Conservation (phyloP, 2,113 vertebrate species). For the Coreoperca whiteheadi region DNA sequence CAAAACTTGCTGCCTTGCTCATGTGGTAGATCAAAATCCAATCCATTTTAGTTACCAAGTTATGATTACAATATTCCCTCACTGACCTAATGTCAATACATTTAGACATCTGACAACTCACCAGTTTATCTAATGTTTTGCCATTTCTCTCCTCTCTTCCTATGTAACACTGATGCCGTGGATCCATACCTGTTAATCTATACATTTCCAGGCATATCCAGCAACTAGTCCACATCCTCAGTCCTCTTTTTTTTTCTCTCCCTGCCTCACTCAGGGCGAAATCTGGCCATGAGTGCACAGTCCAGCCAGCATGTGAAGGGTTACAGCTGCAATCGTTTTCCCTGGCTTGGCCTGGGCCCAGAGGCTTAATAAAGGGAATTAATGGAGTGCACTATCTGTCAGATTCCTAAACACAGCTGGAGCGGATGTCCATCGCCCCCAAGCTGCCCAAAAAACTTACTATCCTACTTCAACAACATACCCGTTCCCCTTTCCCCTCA, state of each 20-base stretch:
- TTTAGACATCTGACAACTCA: constrained; percentile 51
- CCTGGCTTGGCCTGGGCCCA: constrained; percentile 81
- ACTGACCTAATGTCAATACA: constrained; percentile 57
- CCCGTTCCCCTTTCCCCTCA: constrained; percentile 56
- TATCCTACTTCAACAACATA: constrained; percentile 76
- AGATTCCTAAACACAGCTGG: constrained; percentile 89
- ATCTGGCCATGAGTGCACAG: constrained; percentile 54
- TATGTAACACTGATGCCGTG: not conserved
- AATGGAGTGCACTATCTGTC: constrained; percentile 88
- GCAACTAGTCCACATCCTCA: constrained; percentile 22
- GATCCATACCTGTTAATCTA: constrained; percentile 22
- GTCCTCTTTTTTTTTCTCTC: constrained; percentile 21
- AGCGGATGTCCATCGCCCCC: constrained; percentile 85
- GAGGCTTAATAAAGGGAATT: constrained; percentile 88
- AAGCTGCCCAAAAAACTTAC: constrained; percentile 78
- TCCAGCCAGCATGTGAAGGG: constrained; percentile 77
- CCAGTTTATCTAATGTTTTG: constrained; percentile 21
- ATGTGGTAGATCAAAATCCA: constrained; percentile 66
- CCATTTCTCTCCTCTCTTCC: not conserved
- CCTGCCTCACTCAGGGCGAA: constrained; percentile 42
- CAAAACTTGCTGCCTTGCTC: constrained; percentile 77
- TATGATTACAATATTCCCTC: constrained; percentile 59
- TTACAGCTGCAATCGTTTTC: constrained; percentile 83
- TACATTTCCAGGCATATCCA: constrained; percentile 24
- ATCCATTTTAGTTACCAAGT: constrained; percentile 60